These are phyloP conservation scores for Cryptoleucopteryx plumbea DNA, from an alignment of 2,113 vertebrate genomes.

Conservation along the genomic window DNA sequence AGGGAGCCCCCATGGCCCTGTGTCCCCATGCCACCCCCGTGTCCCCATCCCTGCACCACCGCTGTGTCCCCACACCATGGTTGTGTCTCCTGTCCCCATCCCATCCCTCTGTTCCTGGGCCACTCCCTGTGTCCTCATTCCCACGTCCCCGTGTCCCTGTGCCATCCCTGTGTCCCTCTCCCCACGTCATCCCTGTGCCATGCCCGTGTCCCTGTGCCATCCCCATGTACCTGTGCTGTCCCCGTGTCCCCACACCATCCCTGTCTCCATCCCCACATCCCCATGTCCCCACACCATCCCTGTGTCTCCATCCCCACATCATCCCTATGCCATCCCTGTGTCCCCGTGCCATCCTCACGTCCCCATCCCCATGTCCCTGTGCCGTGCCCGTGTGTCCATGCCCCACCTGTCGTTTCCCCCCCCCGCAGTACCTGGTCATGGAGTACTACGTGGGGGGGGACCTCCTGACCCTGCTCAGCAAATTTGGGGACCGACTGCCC, in stretches of 20 bases:
- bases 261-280: no score
- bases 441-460: conserved; percentile 88
- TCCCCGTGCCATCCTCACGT: background rate
- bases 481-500: conserved; percentile 83
- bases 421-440: conserved; percentile 83
- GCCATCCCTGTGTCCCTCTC: background rate
- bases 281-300: no score
- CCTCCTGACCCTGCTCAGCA: conserved; percentile 86
- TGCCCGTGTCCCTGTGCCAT: background rate
- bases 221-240: no score
- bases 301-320: background rate
- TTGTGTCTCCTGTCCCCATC: no score
- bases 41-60: no score
- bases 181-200: background rate
- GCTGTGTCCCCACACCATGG: no score
- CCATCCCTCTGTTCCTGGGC: no score
- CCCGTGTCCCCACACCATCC: no score
- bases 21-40: background rate
- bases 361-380: background rate
- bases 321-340: background rate
- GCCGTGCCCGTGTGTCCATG: background rate
- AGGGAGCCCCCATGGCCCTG: background rate
- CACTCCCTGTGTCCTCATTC: no score
- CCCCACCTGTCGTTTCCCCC: background rate
- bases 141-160: background rate